Percentiles rank a stretch among this genome's conserved stretches.
Conservation (phyloP, 1,140 invertebrate species). For the Microplitis mediator region DNA sequence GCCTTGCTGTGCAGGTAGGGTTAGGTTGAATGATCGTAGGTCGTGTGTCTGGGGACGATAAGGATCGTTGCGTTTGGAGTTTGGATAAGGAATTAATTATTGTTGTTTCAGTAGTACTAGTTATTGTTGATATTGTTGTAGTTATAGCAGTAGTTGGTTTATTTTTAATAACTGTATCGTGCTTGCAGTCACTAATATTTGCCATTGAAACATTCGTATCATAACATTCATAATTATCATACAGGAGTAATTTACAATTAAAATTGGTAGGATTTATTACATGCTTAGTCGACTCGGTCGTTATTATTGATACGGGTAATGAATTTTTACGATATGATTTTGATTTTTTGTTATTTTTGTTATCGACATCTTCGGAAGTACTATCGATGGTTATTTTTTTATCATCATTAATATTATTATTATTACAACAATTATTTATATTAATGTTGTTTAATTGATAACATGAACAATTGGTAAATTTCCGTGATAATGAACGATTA, state of each 20-base stretch:
- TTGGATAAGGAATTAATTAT: conserved; percentile 33
- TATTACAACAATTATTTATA: not conserved
- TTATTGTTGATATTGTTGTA: not conserved
- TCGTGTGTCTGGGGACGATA: conserved; percentile 62
- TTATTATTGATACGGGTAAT: not conserved
- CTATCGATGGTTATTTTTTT: not conserved
- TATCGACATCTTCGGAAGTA: not conserved
- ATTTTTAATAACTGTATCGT: conserved; percentile 7
- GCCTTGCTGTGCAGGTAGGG: conserved; percentile 71
- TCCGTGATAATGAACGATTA: conserved; percentile 49
- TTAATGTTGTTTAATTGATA: conserved; percentile 30
- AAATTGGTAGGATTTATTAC: not conserved
- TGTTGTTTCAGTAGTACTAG: not conserved
- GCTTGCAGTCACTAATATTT: conserved; percentile 21
- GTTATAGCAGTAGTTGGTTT: not conserved
- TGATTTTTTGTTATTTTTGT: not conserved
- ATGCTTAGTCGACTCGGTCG: conserved; percentile 15
- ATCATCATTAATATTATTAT: not conserved
- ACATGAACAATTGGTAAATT: conserved; percentile 52
- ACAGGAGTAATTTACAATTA: not conserved
- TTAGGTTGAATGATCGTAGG: conserved; percentile 64
- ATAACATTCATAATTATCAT: conserved; percentile 16
- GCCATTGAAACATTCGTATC: not conserved
- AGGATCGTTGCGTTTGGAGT: conserved; percentile 58
- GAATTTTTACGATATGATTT: not conserved